These are phyloP conservation scores for Drosophila gaucha DNA, from an alignment of 2,888 invertebrate species.

Conservation along the genomic window DNA sequence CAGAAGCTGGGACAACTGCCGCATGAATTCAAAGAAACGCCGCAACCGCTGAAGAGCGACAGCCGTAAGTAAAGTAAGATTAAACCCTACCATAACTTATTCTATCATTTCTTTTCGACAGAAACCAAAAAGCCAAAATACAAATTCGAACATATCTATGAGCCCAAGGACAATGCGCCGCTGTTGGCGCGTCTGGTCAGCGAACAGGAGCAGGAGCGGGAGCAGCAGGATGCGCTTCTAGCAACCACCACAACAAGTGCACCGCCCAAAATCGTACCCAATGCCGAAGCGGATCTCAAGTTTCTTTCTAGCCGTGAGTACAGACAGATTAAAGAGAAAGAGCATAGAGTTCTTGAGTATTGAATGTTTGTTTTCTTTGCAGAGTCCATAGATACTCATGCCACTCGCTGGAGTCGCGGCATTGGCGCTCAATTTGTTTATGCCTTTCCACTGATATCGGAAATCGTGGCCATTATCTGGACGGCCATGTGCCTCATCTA, in stretches of 20 bases:
- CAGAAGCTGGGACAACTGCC: constrained; percentile 45
- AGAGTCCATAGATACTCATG: constrained; percentile 78
- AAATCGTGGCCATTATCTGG: constrained; percentile 82
- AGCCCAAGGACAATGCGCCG: constrained; percentile 49
- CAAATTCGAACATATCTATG: constrained; percentile 76
- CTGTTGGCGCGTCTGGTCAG: constrained; percentile 49
- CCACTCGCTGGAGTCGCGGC: constrained; percentile 72
- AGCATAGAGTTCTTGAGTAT: background rate
- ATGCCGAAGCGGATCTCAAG: constrained; percentile 69
- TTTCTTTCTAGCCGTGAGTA: constrained; percentile 73
- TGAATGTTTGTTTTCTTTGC: background rate
- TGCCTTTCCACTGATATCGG: constrained; percentile 80
- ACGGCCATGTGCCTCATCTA: constrained; percentile 82
- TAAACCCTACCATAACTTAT: fast-evolving
- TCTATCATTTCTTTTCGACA: constrained; percentile 1
- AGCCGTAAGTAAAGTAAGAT: constrained; percentile 53
- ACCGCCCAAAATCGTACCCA: constrained; percentile 56
- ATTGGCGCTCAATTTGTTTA: constrained; percentile 77
- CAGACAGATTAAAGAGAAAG: background rate
- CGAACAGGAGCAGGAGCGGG: constrained; percentile 12
- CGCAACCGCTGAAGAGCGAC: constrained; percentile 48
- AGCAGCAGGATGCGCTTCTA: background rate
- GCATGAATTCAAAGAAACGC: constrained; percentile 14
- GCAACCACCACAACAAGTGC: constrained; percentile 37
- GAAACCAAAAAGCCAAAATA: constrained; percentile 63